Percentiles rank a stretch among this genome's conserved stretches.
Conservation (phyloP, 2,888 invertebrate genomes). For the Melieria crassipennis region DNA sequence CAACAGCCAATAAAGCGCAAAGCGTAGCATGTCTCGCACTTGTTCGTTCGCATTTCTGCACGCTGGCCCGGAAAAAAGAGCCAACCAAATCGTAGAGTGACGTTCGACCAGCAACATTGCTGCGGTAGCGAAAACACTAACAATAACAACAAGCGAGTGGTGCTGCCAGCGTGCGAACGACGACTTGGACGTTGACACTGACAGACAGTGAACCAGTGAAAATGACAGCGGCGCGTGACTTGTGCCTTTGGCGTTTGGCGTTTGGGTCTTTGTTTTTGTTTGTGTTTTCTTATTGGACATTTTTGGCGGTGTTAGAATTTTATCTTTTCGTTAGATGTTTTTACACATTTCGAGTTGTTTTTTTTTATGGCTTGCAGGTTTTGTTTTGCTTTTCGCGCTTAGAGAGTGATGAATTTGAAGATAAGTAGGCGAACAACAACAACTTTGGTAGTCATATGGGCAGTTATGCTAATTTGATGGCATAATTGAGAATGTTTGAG, state of each 20-base stretch:
- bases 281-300: too few species aligned
- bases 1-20: too few species aligned
- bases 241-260: not conserved
- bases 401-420: not conserved
- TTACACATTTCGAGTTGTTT: not conserved
- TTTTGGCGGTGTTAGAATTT: too few species aligned
- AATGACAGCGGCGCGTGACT: constrained; percentile 1
- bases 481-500: not conserved
- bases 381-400: not conserved
- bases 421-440: not conserved
- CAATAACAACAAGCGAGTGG: too few species aligned
- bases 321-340: not conserved
- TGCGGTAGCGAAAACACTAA: too few species aligned
- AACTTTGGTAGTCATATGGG: not conserved
- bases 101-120: too few species aligned
- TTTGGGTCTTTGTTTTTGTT: too few species aligned
- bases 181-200: not conserved
- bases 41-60: too few species aligned
- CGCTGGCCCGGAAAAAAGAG: too few species aligned
- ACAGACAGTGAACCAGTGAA: constrained; percentile 2
- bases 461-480: constrained; percentile 13
- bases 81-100: too few species aligned
- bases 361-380: not conserved
- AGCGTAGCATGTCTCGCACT: too few species aligned
- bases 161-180: too few species aligned